These are phyloP conservation scores for Drosophila sordidula DNA, from an alignment of 2,888 invertebrate species.

Conservation along the genomic window DNA sequence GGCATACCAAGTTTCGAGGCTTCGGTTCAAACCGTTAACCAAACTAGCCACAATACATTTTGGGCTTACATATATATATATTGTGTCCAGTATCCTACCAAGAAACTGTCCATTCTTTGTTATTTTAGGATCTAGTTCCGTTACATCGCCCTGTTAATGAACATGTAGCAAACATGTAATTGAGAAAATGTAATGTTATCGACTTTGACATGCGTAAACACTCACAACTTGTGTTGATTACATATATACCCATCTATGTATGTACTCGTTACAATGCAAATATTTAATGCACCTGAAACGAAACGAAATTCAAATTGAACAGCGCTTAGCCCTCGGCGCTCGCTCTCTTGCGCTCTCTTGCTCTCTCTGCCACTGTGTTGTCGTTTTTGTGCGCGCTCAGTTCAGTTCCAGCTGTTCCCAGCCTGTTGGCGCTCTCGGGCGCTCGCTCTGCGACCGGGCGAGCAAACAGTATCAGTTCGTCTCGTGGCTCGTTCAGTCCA, in stretches of 20 bases:
- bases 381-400: slow-evolving; percentile 14
- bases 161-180: background rate
- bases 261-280: slow-evolving; percentile 25
- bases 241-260: background rate
- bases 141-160: background rate
- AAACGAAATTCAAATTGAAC: slow-evolving; percentile 19
- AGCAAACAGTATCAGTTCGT: slow-evolving; percentile 8
- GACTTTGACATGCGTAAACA: background rate
- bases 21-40: background rate
- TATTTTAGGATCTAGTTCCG: background rate
- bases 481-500: slow-evolving; percentile 45
- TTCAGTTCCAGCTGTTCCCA: slow-evolving; percentile 26
- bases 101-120: background rate
- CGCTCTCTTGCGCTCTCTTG: background rate
- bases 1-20: too few relatives aligned
- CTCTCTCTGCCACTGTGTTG: background rate
- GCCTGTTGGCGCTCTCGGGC: background rate
- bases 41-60: background rate
- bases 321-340: background rate
- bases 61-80: too few relatives aligned
- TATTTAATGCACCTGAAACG: slow-evolving; percentile 31
- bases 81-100: too few relatives aligned
- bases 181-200: slow-evolving; percentile 5
- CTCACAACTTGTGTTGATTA: slow-evolving; percentile 10
- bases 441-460: slow-evolving; percentile 2